Evolutionary conservation across 2,888 invertebrate species (phyloP), one percentile per base, ranked within the genome.

Genomic region (Encarsia formosa): DNA sequence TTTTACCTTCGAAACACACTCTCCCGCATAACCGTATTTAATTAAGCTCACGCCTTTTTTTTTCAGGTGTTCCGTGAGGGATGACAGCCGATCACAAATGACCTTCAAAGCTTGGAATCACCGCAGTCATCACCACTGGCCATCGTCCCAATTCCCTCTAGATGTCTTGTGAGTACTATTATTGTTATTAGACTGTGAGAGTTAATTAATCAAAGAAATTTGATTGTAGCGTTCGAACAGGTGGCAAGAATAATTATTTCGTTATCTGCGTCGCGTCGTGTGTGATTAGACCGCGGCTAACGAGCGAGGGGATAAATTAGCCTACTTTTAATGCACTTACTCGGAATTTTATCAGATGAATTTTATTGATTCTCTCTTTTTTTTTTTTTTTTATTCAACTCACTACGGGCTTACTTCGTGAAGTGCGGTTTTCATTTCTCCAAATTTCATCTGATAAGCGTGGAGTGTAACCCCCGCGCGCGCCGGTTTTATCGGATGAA

Each of bases 61-160:
- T 18, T 11, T n/a, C 8, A 15, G 5, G 32, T n/a, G 4, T 52
- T 52, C 48, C 45, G 42, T 49, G 32, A 34, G 32, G 16, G 19
- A 24, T 5, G 22, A 37, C 5, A 2, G 26, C 26, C 19, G 19
- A 62, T 52, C 56, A 59, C 66, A 66, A 63, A 71, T 71, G 70
- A 66, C 67, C 66, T 63, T 63, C 63, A 67, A 71, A 66, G 65
- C 65, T 58, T 65, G 69, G 70, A n/a, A n/a, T n/a, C n/a, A n/a
- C n/a, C n/a, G n/a, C n/a, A 66, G 68, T 66, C 70, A 67, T 68
- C 69, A 64, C 64, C 68, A 69, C 66, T 70, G 70, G 71, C 65
- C n/a, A n/a, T n/a, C 65, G 61, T 64, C 67, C 63, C 64, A 65
- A 62, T 70, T 67, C 64, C 66, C 68, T 54, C 67, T 69, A 65